Evolutionary conservation across 1,140 invertebrate species (phyloP).

Genomic region (Rhagoletis pomonella): DNA sequence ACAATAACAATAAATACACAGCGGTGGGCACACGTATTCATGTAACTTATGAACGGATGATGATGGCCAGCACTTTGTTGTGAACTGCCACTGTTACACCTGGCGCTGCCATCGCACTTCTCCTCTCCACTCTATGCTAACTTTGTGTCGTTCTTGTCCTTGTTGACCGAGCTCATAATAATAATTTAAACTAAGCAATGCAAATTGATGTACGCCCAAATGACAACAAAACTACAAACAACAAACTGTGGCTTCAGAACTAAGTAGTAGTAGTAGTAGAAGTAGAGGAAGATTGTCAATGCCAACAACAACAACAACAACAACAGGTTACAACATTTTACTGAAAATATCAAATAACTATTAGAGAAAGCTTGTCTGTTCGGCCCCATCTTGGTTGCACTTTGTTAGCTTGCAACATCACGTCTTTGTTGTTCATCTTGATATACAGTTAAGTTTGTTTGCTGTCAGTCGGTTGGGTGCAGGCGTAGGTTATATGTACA

Average conservation of each 20-base stretch:
- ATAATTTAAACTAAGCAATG: conserved; percentile 51
- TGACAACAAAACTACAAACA: conserved; percentile 23
- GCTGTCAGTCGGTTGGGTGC: conserved; percentile 4
- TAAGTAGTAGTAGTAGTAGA: not conserved
- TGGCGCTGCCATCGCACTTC: not conserved
- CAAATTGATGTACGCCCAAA: conserved; percentile 51
- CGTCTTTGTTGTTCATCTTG: conserved; percentile 35
- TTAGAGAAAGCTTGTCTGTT: not conserved
- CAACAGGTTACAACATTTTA: not conserved
- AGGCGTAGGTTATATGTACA: not conserved
- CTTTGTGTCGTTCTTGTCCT: not conserved
- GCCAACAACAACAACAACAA: not conserved
- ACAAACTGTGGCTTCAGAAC: not conserved
- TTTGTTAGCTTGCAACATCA: conserved; percentile 32
- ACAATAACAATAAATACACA: not conserved
- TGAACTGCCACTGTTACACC: not conserved
- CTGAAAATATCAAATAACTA: conserved; percentile 41
- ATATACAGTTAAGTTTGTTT: conserved; percentile 31
- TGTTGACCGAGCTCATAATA: conserved; percentile 49
- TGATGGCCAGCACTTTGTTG: not conserved
- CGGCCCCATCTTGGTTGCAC: not conserved
- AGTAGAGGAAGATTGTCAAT: not conserved
- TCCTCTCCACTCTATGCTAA: too few relatives aligned
- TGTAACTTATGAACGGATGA: not conserved
- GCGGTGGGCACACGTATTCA: not conserved